phyloP scores from a whole-genome alignment of 2,113 vertebrate species.

The Lepisosteus oculatus region DNA sequence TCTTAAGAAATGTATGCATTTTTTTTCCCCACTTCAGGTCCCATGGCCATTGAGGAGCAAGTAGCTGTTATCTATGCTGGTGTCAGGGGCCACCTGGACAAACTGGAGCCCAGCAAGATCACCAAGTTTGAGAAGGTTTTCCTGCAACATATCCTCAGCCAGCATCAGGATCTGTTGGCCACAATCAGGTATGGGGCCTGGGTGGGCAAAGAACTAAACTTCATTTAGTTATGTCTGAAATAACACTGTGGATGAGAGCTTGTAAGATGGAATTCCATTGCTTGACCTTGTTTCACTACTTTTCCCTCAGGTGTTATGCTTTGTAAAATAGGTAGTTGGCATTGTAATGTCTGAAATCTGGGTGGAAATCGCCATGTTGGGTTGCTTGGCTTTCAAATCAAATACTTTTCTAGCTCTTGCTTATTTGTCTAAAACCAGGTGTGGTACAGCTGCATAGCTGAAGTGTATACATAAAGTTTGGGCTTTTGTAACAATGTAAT shows the following conservation, averaged over 20 bases:
- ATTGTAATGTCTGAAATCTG: too few relatives aligned
- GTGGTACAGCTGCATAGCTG: too few relatives aligned
- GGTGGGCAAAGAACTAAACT: too few relatives aligned
- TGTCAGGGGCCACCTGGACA: constrained; percentile 93
- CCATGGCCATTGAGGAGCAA: constrained; percentile 98
- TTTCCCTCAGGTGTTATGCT: too few relatives aligned
- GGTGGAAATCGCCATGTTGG: background rate
- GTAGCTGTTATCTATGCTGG: constrained; percentile 95
- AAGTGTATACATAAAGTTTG: too few relatives aligned
- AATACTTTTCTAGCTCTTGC: background rate
- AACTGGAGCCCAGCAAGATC: constrained; percentile 96
- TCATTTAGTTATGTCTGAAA: too few relatives aligned
- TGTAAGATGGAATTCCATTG: background rate
- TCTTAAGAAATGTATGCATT: background rate
- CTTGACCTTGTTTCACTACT: too few relatives aligned
- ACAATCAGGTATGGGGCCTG: constrained; percentile 73
- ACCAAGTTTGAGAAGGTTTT: constrained; percentile 93
- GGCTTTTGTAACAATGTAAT: too few relatives aligned
- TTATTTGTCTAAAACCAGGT: background rate
- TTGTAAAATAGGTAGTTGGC: too few relatives aligned
- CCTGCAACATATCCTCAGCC: constrained; percentile 84
- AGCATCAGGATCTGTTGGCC: constrained; percentile 82
- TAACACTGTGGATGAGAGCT: background rate
- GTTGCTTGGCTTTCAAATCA: background rate
- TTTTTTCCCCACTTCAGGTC: constrained; percentile 56